Base-by-base conservation (phyloP, 1,140 invertebrate species). In the Conopomorpha cramerella region DNA sequence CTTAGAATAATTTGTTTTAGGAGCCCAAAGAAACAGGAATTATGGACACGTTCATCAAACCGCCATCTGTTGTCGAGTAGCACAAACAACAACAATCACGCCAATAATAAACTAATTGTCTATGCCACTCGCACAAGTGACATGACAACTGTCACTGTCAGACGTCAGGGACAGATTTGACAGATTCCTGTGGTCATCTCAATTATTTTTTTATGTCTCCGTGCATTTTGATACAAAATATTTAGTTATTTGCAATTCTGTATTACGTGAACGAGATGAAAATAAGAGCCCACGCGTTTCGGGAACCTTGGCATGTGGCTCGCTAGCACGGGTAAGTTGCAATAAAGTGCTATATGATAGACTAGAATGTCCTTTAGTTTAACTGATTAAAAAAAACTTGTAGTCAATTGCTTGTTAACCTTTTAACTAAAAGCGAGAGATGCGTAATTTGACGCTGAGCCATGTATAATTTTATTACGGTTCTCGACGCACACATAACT, bases 341-440 rank as follows among this genome's bases (percentile, higher is more conserved):
- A 49, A 46, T 37, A 43, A 49, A 49, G 45, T 34, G 41, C 35
- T 38, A 44, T 43, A 45, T 45, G 47, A 43, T 51, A 45, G 35
- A 39, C 45, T 48, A 45, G 48, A 55, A 58, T 72, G 61, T 61
- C 64, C 65, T 61, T 72, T 72, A 72, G 70, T 72, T 72, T 74
- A 74, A 74, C 67, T 74, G 67, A 74, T 74, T 68, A 72, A 74
- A 70, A 67, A 70, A 71, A 71, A 70, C 61, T n/a, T 58, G 59
- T 70, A 70, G 67, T 74, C 70, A 74, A 74, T 74, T 74, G 70
- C 48, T 60, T 74, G 70, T 74, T 74, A 74, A 74, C 70, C 70
- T 74, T 74, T 74, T 74, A 72, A 74, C 70, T 74, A 63, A 74
- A 73, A 67, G 66, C 65, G 63, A 66, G 58, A 68, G 59, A 63